Conservation (phyloP, 37 sponge, comb jelly and placozoan genomes). For the Hexactinellida sp. region DNA sequence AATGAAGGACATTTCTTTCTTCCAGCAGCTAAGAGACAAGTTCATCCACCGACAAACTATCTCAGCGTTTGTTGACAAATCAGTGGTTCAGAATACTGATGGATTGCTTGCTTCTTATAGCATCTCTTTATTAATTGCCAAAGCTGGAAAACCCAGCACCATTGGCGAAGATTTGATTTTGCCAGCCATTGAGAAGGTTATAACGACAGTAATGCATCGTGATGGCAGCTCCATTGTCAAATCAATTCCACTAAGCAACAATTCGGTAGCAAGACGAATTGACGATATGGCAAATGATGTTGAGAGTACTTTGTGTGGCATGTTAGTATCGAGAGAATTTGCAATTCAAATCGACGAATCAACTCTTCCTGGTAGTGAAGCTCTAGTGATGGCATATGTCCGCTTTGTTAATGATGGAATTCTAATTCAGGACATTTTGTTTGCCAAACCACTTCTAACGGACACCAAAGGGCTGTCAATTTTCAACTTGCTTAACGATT, state of each 20-base stretch:
- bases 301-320: background rate
- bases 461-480: background rate
- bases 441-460: background rate
- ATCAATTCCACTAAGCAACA: background rate
- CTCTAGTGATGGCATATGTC: background rate
- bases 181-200: background rate
- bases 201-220: background rate
- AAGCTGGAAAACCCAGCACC: background rate
- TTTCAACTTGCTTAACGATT: background rate
- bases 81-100: background rate
- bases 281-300: background rate
- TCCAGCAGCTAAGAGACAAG: background rate
- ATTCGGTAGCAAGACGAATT: background rate
- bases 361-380: background rate
- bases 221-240: background rate
- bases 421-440: background rate
- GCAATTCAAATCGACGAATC: background rate
- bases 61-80: background rate
- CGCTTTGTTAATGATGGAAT: background rate
- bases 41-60: background rate
- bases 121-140: background rate
- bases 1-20: background rate
- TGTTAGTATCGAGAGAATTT: background rate
- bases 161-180: background rate
- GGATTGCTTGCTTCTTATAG: background rate